Base-by-base conservation (phyloP, 2,888 invertebrate species). In the Phlogophora meticulosa region DNA sequence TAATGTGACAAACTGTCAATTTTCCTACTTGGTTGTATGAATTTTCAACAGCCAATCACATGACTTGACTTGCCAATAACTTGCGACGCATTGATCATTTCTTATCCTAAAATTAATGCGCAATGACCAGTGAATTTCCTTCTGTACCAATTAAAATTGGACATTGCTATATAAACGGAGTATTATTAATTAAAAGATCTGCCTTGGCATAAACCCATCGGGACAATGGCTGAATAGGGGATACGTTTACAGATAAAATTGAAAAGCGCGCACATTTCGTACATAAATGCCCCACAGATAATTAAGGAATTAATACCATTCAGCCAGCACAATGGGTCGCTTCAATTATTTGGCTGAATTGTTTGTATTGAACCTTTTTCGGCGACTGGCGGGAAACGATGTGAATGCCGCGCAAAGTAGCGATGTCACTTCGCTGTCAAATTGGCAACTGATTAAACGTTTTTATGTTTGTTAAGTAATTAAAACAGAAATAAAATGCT, bases 271-370 rank as follows among this genome's bases (percentile, higher is more conserved):
- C 57, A 48, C 11, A 51, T 75, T 74, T 76, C 43, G 24, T 52
- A 38, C 57, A 24, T 48, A 36, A 61, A 56, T 55, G 42, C 24
- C 32, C 32, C 24, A 56, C 61, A 72, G 59, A 64, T 79, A 63
- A 69, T 79, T 70, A 76, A 64, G 63, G 52, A 61, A 61, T 79
- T 61, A 49, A 69, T 62, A 43, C 61, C 49, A 59, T 69, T 66
- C 58, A 66, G 62, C 48, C 55, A 42, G 57, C 4, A 67, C 63
- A 78, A 66, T 74, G 49, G 49, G 11, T 42, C 24, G 46, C 45
- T 63, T 56, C 49, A 61, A 59, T 65, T 52, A 45, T 65, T 66
- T 43, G 48, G 9, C n/a, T 34, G 65, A 49, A 68, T 66, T 77
- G 75, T 74, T 72, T 70, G 46, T 60, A 63, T 64, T 55, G 28